Evolutionary conservation across 1,140 invertebrate genomes (phyloP), one percentile per base, ranked within the genome.

Genomic region (Hycleus cichorii): DNA sequence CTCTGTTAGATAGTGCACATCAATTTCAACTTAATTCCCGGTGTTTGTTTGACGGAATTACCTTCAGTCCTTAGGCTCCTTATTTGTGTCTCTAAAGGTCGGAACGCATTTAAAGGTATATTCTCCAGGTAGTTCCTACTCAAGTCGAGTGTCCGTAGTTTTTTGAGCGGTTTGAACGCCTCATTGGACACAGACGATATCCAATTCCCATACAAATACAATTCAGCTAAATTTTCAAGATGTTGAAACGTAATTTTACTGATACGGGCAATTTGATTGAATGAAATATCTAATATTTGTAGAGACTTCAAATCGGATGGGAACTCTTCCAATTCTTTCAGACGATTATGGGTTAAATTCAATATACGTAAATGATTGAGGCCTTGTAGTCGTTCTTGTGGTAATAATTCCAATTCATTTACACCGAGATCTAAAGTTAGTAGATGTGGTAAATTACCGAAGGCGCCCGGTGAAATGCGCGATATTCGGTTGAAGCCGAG

Each of bases 291-390:
- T 43, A 93, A 76, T 47, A 85, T 83, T 70, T 91, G 85, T 49
- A 95, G 72, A 9, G 83, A 82, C 47, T 83, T 83, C 12, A 93
- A 75, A 71, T 94, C 89, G 1, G 77, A 66, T 4, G 90, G 87
- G 69, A 95, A 93, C 60, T 90, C 86, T 72, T 91, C 89, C 1
- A 95, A 75, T 63, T 91, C 88, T 67, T 85, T 85, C 5, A 95
- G 76, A 38, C 79, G 81, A 72, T 95, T 95, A 60, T 85, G 82
- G 2, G 91, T 91, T 6, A 94, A 76, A 76, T 95, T 95, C 3
- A 95, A 75, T 25, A 85, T 69, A 44, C 85, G 75, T 38, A 92
- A 75, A 53, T 85, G 79, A 59, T 81, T 80, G 42, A 95, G 74
- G 3, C 91, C 91, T 68, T 87, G 84, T 6, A 95, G 75, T 50